Conservation (phyloP, 2,888 invertebrate genomes). For the Linnaemya vulpina region DNA sequence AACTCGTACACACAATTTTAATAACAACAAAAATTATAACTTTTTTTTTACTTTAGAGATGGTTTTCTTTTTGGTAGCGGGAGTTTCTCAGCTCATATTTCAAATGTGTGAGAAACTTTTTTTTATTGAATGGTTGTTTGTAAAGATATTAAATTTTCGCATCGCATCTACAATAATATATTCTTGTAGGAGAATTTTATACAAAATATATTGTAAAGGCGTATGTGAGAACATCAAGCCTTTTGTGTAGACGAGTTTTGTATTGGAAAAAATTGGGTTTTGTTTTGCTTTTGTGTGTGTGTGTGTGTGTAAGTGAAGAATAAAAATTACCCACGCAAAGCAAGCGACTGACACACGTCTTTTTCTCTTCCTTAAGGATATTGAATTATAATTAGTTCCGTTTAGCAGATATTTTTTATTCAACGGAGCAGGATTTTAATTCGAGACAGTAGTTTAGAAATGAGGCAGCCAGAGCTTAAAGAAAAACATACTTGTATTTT, state of each 20-base stretch:
- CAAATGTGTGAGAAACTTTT: slow-evolving; percentile 69
- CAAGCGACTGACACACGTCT: slow-evolving; percentile 71
- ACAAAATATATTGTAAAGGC: slow-evolving; percentile 45
- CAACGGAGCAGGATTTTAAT: not conserved
- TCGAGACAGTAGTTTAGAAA: slow-evolving; percentile 21
- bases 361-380: slow-evolving; percentile 58
- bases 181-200: not conserved
- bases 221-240: slow-evolving; percentile 67
- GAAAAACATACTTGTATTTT: not conserved
- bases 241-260: slow-evolving; percentile 13
- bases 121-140: slow-evolving; percentile 7
- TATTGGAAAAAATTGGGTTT: slow-evolving; percentile 47
- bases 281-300: slow-evolving; percentile 6
- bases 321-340: slow-evolving; percentile 65
- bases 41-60: slow-evolving; percentile 46
- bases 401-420: slow-evolving; percentile 56
- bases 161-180: slow-evolving; percentile 9
- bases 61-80: slow-evolving; percentile 50
- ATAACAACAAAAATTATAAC: slow-evolving; percentile 57
- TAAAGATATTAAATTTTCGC: slow-evolving; percentile 30
- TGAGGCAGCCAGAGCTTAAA: not conserved
- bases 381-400: slow-evolving; percentile 70
- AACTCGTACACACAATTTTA: slow-evolving; percentile 17
- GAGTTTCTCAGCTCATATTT: slow-evolving; percentile 70
- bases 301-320: not conserved